A percentile compares a stretch with the other conserved stretches of the same genome.
Evolutionary conservation across 2,888 invertebrate genomes (phyloP).

Genomic region (Scrobipalpa atriplicella): DNA sequence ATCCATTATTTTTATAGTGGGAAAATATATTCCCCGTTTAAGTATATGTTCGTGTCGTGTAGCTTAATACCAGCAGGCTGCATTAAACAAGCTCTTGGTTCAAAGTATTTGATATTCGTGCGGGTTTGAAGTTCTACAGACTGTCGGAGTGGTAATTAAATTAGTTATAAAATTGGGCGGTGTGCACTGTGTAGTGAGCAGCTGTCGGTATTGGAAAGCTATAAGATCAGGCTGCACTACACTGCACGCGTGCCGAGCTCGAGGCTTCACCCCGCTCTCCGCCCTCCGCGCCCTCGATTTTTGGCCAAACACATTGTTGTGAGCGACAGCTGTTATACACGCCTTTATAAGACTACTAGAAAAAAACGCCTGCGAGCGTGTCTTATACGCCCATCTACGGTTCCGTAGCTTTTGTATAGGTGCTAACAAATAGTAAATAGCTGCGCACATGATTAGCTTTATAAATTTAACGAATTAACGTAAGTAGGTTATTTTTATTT

Average conservation of each 20-base stretch:
- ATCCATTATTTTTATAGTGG: too few species aligned
- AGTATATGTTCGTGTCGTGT: too few species aligned
- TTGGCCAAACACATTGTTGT: constrained; percentile 63
- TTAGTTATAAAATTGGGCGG: constrained; percentile 9
- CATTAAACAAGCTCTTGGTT: not conserved
- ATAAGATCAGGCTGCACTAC: constrained; percentile 52
- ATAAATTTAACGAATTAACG: too few species aligned
- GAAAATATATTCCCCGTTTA: too few species aligned
- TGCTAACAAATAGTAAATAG: too few species aligned
- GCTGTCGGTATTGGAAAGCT: constrained; percentile 56
- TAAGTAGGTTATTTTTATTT: too few species aligned
- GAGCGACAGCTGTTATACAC: constrained; percentile 69
- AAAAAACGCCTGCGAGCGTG: constrained; percentile 43
- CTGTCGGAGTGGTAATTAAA: not conserved
- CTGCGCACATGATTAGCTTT: too few species aligned
- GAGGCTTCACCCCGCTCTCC: constrained; percentile 40
- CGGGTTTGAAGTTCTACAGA: not conserved
- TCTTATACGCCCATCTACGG: not conserved
- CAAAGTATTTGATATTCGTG: not conserved
- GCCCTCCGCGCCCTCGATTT: constrained; percentile 40
- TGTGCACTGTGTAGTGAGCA: constrained; percentile 47
- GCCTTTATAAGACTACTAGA: constrained; percentile 52
- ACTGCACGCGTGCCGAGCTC: constrained; percentile 49
- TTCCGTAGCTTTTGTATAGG: too few species aligned
- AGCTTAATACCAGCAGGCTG: too few species aligned